phyloP scores from a whole-genome alignment of 1,140 invertebrate genomes.

The Aricia agestis region DNA sequence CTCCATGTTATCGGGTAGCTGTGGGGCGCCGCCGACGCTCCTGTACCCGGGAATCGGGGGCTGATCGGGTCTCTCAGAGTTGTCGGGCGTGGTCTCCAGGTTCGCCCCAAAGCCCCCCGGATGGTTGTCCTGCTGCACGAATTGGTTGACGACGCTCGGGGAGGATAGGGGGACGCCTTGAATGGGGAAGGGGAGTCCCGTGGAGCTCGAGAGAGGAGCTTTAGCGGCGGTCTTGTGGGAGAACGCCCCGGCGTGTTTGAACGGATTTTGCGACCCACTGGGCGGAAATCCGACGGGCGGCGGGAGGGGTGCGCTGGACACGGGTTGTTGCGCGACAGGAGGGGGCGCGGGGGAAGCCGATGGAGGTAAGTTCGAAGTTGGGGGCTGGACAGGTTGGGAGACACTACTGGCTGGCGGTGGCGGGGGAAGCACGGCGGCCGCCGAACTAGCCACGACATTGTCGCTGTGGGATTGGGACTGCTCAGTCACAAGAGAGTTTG shows the following conservation, averaged over 20 bases:
- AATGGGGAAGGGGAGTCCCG: slow-evolving; percentile 40
- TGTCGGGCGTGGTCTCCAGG: slow-evolving; percentile 80
- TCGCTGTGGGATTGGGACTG: slow-evolving; percentile 10
- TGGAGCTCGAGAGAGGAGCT: slow-evolving; percentile 31
- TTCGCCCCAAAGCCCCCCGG: slow-evolving; percentile 68
- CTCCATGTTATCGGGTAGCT: slow-evolving; percentile 77
- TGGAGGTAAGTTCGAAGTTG: slow-evolving; percentile 38
- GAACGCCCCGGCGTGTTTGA: slow-evolving; percentile 58
- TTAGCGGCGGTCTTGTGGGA: slow-evolving; percentile 58
- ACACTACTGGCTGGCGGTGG: slow-evolving; percentile 19
- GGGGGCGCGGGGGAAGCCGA: slow-evolving; percentile 25
- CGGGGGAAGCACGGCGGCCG: slow-evolving; percentile 12
- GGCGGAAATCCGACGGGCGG: slow-evolving; percentile 43
- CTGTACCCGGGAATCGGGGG: slow-evolving; percentile 49
- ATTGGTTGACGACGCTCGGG: slow-evolving; percentile 49
- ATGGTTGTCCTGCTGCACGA: slow-evolving; percentile 46
- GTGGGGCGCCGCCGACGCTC: slow-evolving; percentile 42
- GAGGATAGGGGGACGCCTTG: slow-evolving; percentile 40
- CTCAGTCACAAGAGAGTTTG: slow-evolving; percentile 13
- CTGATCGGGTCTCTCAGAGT: slow-evolving; percentile 79
- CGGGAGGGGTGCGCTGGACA: slow-evolving; percentile 28
- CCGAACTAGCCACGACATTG: background rate
- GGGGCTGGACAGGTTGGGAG: slow-evolving; percentile 23
- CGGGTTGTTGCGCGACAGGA: slow-evolving; percentile 23
- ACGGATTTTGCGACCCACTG: slow-evolving; percentile 53